These are phyloP conservation scores for Upupa epops DNA, from an alignment of 2,113 vertebrate genomes.

Conservation along the genomic window DNA sequence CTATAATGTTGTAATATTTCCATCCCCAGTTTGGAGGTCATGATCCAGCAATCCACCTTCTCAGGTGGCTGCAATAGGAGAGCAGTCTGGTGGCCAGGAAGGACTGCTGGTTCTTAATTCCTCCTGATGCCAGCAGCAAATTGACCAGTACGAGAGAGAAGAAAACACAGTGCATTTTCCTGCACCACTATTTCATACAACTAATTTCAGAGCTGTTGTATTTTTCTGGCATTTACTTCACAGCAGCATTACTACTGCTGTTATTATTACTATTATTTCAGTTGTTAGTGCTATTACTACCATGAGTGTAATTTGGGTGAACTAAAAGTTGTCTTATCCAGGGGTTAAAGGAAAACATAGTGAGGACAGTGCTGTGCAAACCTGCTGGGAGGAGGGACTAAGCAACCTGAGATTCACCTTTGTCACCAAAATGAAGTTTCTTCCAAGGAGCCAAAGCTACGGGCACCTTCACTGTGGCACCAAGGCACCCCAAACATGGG, in stretches of 20 bases:
- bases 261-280: not conserved
- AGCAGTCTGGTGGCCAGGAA: not conserved
- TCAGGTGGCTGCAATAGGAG: not conserved
- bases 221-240: not conserved
- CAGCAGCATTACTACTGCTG: not conserved
- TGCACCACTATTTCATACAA: not conserved
- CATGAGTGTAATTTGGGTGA: not conserved
- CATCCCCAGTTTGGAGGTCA: not conserved
- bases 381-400: not conserved
- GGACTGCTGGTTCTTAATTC: not conserved
- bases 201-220: not conserved
- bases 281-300: not conserved
- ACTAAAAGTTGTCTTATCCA: not conserved
- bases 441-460: not conserved
- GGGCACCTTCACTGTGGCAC: not conserved
- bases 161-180: not conserved
- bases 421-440: not conserved
- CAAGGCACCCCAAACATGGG: not conserved
- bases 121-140: not conserved
- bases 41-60: not conserved
- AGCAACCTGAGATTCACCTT: not conserved
- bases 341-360: not conserved
- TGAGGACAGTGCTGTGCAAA: not conserved
- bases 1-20: not conserved
- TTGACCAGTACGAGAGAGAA: not conserved